Evolutionary conservation across 2,797 vertebrate species (phyloP), one percentile per base, ranked within the genome.

Genomic region (Gobionotothen gibberifrons): DNA sequence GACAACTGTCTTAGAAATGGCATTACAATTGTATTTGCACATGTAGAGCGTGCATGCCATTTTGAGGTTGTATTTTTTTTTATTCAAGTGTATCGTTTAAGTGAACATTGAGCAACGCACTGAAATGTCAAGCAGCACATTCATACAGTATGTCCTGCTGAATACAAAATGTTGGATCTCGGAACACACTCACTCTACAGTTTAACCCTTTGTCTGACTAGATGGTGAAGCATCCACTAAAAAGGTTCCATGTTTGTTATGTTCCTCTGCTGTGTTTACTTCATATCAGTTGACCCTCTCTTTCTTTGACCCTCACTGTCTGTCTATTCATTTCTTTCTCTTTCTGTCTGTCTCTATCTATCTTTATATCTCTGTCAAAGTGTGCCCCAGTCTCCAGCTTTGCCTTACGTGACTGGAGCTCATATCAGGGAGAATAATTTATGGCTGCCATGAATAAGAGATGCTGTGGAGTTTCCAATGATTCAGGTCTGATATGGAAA

Each of bases 371-470:
- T 78, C 69, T 43, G 74, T 89, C 84, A 78, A 76, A 85, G 54
- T 82, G 56, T 81, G 80, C 83, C 65, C 78, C 74, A 11, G 71
- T 91, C 89, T 92, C 84, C 72, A 81, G 82, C 85, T 89, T 93
- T 83, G 89, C 92, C 87, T 95, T 95, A 94, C 92, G 92, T 95
- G 94, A 95, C 94, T 94, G 90, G 82, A 89, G 91, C 93, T 95
- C 92, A 96, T 95, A 94, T 94, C 87, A 92, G 91, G 82, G 86
- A 94, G 94, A 95, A 95, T 94, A 93, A 95, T 95, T 95, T 89
- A 95, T 95, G 89, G 88, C 51, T 15, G 26, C 48, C 70, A 94
- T 95, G 92, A 95, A 95, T 95, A 95, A 95, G 93, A 93, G 85
- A 95, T 94, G 90, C 70, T 16, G 83, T 84, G 80, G 90, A 90